phyloP scores from a whole-genome alignment of 2,113 vertebrate genomes.

The Peromyscus leucopus region DNA sequence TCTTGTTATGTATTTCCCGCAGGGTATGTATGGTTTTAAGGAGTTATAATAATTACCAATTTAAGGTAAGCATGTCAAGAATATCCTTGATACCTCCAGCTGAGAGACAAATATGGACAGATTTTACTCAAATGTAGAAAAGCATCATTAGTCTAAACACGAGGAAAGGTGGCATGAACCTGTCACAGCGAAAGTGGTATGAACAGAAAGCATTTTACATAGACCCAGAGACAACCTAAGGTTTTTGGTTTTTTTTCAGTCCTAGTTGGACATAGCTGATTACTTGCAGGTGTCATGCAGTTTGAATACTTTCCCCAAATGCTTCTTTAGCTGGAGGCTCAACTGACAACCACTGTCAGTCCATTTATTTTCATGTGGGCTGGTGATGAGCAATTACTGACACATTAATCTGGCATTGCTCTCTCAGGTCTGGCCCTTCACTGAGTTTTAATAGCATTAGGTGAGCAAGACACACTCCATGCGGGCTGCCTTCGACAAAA shows the following conservation, averaged over 20 bases:
- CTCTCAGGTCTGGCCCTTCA: slow-evolving; percentile 76
- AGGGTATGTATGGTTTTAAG: neutral
- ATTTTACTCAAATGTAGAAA: neutral
- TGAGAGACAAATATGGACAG: neutral
- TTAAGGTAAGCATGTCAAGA: neutral
- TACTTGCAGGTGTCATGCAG: slow-evolving; percentile 62
- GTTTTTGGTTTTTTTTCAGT: slow-evolving; percentile 60
- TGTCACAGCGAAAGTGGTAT: slow-evolving; percentile 39
- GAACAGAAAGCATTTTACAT: neutral
- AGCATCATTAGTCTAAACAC: neutral
- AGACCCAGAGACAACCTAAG: slow-evolving; percentile 37
- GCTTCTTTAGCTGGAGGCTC: slow-evolving; percentile 74
- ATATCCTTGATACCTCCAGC: neutral
- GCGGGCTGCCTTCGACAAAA: neutral
- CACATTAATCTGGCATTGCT: slow-evolving; percentile 78
- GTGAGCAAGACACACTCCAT: slow-evolving; percentile 43
- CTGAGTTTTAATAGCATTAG: slow-evolving; percentile 66
- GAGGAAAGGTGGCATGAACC: neutral
- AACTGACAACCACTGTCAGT: slow-evolving; percentile 71
- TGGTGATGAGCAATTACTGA: slow-evolving; percentile 82
- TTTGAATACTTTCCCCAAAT: slow-evolving; percentile 79
- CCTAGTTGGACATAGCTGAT: slow-evolving; percentile 48
- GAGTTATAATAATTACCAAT: slow-evolving; percentile 41
- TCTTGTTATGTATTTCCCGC: neutral
- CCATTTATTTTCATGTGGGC: slow-evolving; percentile 74